Conservation (phyloP, 2,797 vertebrate genomes). For the Microctenopoma lineatum region DNA sequence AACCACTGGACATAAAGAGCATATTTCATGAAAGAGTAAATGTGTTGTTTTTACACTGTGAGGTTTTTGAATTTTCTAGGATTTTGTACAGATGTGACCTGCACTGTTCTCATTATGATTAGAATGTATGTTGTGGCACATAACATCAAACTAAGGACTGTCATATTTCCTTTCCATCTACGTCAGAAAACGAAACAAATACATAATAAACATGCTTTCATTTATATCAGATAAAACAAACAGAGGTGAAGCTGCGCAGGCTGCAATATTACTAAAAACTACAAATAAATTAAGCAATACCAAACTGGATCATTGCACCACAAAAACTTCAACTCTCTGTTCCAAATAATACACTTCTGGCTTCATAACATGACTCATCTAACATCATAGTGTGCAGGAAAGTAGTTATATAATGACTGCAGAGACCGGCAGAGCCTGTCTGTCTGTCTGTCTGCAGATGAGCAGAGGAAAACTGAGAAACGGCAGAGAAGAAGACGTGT, state of each 20-base stretch:
- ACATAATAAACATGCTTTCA: neutral
- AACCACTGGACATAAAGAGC: neutral
- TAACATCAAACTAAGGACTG: too few species aligned
- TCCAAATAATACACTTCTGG: conserved; percentile 10
- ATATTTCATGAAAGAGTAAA: neutral
- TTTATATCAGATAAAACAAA: conserved; percentile 7
- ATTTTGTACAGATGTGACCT: neutral
- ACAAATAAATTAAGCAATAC: conserved; percentile 11
- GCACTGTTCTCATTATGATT: neutral
- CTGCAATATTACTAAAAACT: neutral
- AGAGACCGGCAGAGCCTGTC: conserved; percentile 19
- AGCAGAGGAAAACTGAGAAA: neutral
- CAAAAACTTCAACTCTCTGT: conserved; percentile 14
- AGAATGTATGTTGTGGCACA: neutral
- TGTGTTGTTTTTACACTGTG: neutral
- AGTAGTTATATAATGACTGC: conserved; percentile 30
- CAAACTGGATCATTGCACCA: conserved; percentile 5
- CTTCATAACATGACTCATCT: conserved; percentile 33
- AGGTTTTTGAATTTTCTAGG: neutral
- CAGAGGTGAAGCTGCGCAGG: neutral
- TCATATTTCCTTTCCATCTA: neutral
- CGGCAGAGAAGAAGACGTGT: neutral
- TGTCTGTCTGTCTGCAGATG: conserved; percentile 13
- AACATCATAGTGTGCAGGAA: conserved; percentile 9
- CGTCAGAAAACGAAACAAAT: neutral